Percentiles rank a stretch among this genome's conserved stretches.
These are phyloP conservation scores for Scaptomyza cyrtandrae DNA, from an alignment of 2,888 invertebrate species.

Conservation along the genomic window DNA sequence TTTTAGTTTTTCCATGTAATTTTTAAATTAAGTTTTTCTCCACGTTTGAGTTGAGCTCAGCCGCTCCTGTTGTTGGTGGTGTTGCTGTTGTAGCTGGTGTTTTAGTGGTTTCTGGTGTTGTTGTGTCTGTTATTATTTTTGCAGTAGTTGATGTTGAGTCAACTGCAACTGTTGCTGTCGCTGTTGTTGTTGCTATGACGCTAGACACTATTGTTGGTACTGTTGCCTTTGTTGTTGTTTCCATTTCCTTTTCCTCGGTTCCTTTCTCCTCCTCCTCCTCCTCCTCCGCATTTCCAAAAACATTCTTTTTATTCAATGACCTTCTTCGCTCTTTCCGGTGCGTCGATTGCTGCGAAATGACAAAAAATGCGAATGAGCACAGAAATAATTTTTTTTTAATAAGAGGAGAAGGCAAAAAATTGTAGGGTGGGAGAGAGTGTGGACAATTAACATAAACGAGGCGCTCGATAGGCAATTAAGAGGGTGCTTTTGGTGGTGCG, in stretches of 20 bases:
- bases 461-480: conserved; percentile 8
- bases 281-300: conserved; percentile 33
- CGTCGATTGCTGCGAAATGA: conserved; percentile 53
- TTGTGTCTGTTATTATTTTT: conserved; percentile 48
- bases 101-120: conserved; percentile 34
- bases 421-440: background rate
- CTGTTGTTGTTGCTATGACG: conserved; percentile 30
- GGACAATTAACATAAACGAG: conserved; percentile 1
- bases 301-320: conserved; percentile 59
- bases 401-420: background rate
- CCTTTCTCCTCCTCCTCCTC: conserved; percentile 19
- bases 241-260: conserved; percentile 30
- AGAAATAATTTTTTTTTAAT: background rate
- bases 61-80: conserved; percentile 58
- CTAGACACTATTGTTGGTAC: conserved; percentile 33
- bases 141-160: conserved; percentile 19
- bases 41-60: conserved; percentile 56
- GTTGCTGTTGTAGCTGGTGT: conserved; percentile 22
- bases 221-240: conserved; percentile 38
- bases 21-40: conserved; percentile 65
- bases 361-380: background rate
- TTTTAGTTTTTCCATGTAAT: conserved; percentile 36
- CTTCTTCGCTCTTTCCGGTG: conserved; percentile 66
- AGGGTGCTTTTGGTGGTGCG: conserved; percentile 29
- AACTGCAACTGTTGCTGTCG: conserved; percentile 25